Conservation (phyloP, 2,113 vertebrate genomes). For the Cinclus mexicanus region DNA sequence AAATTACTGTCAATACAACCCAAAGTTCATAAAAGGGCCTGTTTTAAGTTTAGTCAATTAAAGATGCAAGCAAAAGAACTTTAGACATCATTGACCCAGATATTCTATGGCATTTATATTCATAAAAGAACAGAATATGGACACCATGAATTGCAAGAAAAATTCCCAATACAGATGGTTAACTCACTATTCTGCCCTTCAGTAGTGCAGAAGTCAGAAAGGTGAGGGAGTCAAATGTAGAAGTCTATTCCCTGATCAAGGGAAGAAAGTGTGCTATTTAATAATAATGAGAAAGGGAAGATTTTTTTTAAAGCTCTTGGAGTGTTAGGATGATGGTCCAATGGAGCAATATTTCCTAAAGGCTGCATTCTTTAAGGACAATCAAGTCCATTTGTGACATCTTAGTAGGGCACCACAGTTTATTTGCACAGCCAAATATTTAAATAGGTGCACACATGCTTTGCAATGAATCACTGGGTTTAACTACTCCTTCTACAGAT, state of each 20-base stretch:
- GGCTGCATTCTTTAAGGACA: neutral
- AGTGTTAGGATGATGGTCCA: neutral
- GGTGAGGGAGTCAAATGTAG: slow-evolving; percentile 63
- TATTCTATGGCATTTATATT: slow-evolving; percentile 64
- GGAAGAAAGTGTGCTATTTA: slow-evolving; percentile 42
- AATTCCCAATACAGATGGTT: slow-evolving; percentile 67
- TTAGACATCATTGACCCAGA: slow-evolving; percentile 68
- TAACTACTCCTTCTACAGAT: neutral
- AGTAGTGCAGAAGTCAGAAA: slow-evolving; percentile 37
- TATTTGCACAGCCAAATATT: neutral
- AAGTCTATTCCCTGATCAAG: slow-evolving; percentile 61
- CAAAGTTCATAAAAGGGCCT: slow-evolving; percentile 47
- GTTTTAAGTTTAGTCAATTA: slow-evolving; percentile 72
- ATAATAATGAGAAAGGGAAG: slow-evolving; percentile 52
- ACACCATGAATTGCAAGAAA: slow-evolving; percentile 39
- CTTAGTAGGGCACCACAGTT: neutral
- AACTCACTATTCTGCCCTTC: slow-evolving; percentile 41
- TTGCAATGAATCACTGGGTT: neutral
- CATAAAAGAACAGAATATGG: slow-evolving; percentile 49
- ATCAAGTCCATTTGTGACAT: neutral
- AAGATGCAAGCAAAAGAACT: slow-evolving; percentile 62
- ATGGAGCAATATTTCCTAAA: neutral
- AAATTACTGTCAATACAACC: slow-evolving; percentile 36
- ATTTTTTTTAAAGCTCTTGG: neutral
- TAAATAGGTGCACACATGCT: neutral